These are phyloP conservation scores for Pediacus dermestoides DNA, from an alignment of 2,888 invertebrate genomes.

Conservation along the genomic window DNA sequence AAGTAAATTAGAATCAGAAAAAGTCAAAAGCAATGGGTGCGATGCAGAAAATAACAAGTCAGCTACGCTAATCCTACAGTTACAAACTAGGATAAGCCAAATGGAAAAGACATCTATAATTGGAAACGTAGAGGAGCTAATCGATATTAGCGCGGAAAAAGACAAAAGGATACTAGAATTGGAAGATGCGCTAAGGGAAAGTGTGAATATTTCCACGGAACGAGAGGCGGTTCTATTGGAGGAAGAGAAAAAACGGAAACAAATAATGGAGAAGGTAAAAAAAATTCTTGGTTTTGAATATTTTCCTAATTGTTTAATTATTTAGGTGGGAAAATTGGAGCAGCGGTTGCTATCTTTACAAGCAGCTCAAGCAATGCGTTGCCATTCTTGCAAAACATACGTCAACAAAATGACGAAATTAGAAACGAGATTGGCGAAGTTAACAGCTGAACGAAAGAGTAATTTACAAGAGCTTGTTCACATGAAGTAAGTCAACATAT, in stretches of 20 bases:
- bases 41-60: constrained; percentile 28
- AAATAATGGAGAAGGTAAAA: constrained; percentile 63
- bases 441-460: constrained; percentile 60
- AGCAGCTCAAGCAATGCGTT: constrained; percentile 65
- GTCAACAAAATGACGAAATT: constrained; percentile 61
- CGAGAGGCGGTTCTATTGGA: constrained; percentile 62
- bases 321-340: constrained; percentile 67
- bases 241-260: constrained; percentile 62
- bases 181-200: constrained; percentile 81
- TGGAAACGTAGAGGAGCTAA: constrained; percentile 3
- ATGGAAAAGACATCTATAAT: constrained; percentile 49
- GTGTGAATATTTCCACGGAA: constrained; percentile 68
- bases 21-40: constrained; percentile 28
- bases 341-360: constrained; percentile 66
- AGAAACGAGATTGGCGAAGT: constrained; percentile 59
- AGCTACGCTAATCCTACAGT: constrained; percentile 12
- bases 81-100: constrained; percentile 25
- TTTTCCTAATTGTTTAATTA: constrained; percentile 20
- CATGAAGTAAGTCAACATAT: constrained; percentile 64
- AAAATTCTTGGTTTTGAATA: constrained; percentile 5
- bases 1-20: constrained; percentile 33
- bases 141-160: constrained; percentile 49
- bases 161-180: constrained; percentile 68
- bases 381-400: constrained; percentile 64
- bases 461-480: constrained; percentile 73